Evolutionary conservation across 1,140 invertebrate species (phyloP), one percentile per base, ranked within the genome.

Genomic region (Philotrypesis tridentata): DNA sequence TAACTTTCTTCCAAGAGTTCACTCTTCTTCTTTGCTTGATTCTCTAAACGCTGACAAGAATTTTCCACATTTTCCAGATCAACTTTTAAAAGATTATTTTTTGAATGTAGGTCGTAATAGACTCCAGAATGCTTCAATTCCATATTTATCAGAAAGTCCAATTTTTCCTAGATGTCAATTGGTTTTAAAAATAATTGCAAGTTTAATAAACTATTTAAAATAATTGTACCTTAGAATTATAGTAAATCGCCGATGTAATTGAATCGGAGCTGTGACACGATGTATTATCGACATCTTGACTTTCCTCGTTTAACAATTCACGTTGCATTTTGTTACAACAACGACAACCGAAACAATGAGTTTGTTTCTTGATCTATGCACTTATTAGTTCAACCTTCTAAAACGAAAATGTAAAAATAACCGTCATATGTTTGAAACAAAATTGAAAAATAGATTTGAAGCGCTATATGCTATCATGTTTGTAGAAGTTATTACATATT

Each of bases 61-160:
- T 70, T 74, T 17, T 68, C 21, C n/a, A 83, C 43, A 74, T 83
- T 83, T 75, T 83, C 76, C 23, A 74, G 37, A 70, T 83, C 82
- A 0, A 68, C 37, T 63, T 83, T 75, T 25, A 79, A 40, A 29
- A 79, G 33, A 31, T 68, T 74, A 75, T 83, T 79, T 68, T 70
- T 79, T 31, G 71, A 67, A n/a, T 48, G 17, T 2, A 83, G 37
- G 61, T 83, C 72, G 23, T 60, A 55, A 79, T 79, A 79, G 2
- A 75, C 77, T n/a, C 29, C 43, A 0, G 77, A 79, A 61, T 83
- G 76, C 33, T 79, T 83, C 25, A 33, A 75, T 33, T 79, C 77
- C 29, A 61, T 77, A 21, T 68, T 74, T 68, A 83, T 75, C 61
- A 79, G 43, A 8, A 43, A 4, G 17, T 75, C 43, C 1, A 83